Conservation (phyloP, 2,797 vertebrate genomes). For the Gila robusta region DNA sequence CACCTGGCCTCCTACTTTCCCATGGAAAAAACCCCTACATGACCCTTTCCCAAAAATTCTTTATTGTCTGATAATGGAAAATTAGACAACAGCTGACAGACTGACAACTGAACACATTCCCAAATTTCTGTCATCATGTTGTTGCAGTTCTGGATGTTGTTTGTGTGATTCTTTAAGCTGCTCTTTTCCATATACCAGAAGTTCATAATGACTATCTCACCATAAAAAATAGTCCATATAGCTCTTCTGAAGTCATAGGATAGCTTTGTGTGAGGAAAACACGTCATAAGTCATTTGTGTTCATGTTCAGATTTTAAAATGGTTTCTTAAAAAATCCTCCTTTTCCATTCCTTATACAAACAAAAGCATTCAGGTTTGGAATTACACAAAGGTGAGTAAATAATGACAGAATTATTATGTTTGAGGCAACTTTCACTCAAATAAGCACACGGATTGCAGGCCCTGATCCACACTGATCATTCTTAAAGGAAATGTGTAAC, state of each 20-base stretch:
- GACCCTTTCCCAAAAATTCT: not conserved
- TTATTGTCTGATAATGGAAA: slow-evolving; percentile 16
- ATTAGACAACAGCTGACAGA: slow-evolving; percentile 33
- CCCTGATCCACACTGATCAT: too few species aligned
- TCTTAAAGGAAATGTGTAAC: too few species aligned
- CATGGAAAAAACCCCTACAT: not conserved
- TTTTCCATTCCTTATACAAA: not conserved
- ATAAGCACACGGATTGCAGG: too few species aligned
- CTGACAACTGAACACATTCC: not conserved
- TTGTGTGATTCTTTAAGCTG: not conserved
- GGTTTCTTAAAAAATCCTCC: not conserved
- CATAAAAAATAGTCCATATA: not conserved
- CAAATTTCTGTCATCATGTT: not conserved
- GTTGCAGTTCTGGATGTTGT: not conserved
- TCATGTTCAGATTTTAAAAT: not conserved
- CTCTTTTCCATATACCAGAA: slow-evolving; percentile 1
- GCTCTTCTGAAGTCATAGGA: not conserved
- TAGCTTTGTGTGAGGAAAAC: not conserved
- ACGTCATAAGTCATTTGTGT: not conserved
- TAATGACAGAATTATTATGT: not conserved
- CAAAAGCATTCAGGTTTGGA: not conserved
- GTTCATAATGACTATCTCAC: not conserved
- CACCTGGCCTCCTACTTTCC: not conserved
- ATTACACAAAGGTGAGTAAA: not conserved
- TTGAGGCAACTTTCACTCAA: not conserved